A percentile compares a stretch with the other conserved stretches of the same genome.
Evolutionary conservation across 2,797 vertebrate species (phyloP).

Genomic region (Hemitrygon akajei): DNA sequence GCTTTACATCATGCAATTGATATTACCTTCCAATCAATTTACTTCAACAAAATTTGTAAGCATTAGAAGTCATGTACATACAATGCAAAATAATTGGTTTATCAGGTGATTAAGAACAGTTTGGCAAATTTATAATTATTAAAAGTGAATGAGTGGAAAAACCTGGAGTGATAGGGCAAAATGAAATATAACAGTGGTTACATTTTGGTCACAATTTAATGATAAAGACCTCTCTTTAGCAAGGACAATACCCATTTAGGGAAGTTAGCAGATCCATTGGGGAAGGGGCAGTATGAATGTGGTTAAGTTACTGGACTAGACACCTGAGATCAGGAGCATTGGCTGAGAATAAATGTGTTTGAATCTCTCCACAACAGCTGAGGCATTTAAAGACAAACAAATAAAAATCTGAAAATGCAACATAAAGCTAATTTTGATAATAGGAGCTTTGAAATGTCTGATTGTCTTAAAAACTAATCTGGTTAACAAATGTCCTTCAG

Average conservation of each 20-base stretch:
- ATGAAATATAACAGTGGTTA: neutral
- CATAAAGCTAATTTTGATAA: neutral
- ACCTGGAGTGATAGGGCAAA: no score
- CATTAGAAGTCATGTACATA: neutral
- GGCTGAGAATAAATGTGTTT: neutral
- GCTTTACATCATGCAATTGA: neutral
- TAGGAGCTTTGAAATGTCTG: neutral
- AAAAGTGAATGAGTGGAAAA: neutral
- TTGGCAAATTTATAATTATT: neutral
- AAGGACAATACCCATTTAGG: neutral
- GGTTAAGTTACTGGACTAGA: neutral
- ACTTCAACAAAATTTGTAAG: neutral
- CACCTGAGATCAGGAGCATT: neutral
- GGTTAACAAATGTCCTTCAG: neutral
- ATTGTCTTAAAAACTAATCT: neutral
- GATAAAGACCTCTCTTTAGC: neutral
- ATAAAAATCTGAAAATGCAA: no score
- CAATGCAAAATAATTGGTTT: neutral
- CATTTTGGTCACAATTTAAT: neutral
- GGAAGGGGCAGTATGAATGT: neutral
- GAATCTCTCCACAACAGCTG: no score
- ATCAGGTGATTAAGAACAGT: neutral
- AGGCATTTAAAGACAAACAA: neutral
- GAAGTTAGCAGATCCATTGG: neutral
- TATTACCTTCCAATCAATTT: neutral